A percentile compares a stretch with the other conserved stretches of the same genome.
Conservation (phyloP, 2,888 invertebrate genomes). For the Andrena fulva region DNA sequence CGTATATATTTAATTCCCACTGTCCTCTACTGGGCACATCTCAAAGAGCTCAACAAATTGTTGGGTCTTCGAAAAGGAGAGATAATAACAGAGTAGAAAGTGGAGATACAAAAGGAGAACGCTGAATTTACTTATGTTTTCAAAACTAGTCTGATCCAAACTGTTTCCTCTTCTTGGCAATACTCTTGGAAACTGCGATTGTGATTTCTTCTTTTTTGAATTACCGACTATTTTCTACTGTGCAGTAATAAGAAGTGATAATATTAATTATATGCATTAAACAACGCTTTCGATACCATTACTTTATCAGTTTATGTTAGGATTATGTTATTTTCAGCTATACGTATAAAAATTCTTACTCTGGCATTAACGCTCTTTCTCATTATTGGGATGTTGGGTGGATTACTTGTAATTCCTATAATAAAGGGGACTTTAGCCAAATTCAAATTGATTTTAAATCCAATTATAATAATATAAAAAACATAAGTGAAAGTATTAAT, state of each 20-base stretch:
- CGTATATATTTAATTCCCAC: constrained; percentile 34
- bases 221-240: constrained; percentile 32
- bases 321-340: background rate
- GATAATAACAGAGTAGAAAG: constrained; percentile 70
- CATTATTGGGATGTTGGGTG: background rate
- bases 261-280: background rate
- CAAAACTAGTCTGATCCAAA: constrained; percentile 42
- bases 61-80: constrained; percentile 66
- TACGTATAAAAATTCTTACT: constrained; percentile 24
- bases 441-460: background rate
- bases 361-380: constrained; percentile 9
- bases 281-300: background rate
- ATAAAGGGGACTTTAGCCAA: background rate
- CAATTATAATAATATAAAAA: background rate
- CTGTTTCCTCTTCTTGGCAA: constrained; percentile 4
- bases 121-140: constrained; percentile 70
- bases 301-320: background rate
- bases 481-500: background rate
- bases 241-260: constrained; percentile 7
- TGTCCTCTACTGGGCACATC: constrained; percentile 41
- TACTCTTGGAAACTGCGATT: background rate
- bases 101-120: constrained; percentile 72
- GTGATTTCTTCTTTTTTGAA: constrained; percentile 21
- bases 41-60: constrained; percentile 66
- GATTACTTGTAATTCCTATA: constrained; percentile 23